Evolutionary conservation across 2,888 invertebrate genomes (phyloP).

Genomic region (Sycophila texana): DNA sequence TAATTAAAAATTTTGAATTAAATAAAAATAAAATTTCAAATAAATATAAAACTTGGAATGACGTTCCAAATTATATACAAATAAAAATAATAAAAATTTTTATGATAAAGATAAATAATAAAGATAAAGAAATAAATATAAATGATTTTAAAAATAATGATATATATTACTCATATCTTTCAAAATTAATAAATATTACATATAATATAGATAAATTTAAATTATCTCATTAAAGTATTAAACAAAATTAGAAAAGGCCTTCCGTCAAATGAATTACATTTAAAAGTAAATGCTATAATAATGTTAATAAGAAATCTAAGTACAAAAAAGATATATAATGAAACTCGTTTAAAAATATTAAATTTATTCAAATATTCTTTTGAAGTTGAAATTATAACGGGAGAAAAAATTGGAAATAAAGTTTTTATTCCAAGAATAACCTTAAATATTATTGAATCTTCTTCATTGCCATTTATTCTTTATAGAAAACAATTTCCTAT

Average conservation of each 20-base stretch:
- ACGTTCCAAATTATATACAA: no score
- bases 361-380: conserved; percentile 1
- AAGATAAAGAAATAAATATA: no score
- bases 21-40: no score
- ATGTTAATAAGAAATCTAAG: conserved; percentile 15
- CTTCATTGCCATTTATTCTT: background rate
- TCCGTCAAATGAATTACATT: background rate
- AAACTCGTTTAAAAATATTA: conserved; percentile 6
- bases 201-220: no score
- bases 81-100: no score
- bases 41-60: no score
- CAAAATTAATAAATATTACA: no score
- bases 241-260: background rate
- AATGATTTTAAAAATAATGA: no score
- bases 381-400: conserved; percentile 7
- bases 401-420: conserved; percentile 5
- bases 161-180: no score
- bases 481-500: background rate
- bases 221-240: conserved; percentile 20
- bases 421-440: conserved; percentile 19
- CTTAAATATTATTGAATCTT: conserved; percentile 1
- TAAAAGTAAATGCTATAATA: background rate
- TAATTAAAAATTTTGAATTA: no score
- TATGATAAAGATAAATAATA: no score
- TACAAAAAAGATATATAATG: conserved; percentile 2